Evolutionary conservation across 2,888 invertebrate species (phyloP).

Genomic region (Drosophila hamatofila): DNA sequence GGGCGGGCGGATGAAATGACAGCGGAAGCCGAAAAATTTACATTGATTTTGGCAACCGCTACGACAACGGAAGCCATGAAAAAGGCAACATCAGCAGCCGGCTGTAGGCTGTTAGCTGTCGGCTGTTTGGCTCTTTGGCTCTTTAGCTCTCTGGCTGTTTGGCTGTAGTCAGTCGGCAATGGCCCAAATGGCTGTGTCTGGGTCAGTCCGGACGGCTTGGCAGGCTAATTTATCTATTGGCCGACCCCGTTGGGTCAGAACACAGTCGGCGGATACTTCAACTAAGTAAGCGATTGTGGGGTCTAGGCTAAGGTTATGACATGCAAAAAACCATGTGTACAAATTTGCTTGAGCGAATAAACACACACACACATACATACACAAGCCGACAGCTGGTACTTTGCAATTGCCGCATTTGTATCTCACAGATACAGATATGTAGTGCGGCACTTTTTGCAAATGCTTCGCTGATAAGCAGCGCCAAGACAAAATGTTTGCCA

Average conservation of each 20-base stretch:
- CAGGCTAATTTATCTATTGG: constrained; percentile 74
- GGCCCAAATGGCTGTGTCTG: constrained; percentile 61
- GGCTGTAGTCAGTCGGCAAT: constrained; percentile 49
- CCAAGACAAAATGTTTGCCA: constrained; percentile 58
- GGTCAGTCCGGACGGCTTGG: constrained; percentile 56
- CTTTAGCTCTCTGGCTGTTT: neutral
- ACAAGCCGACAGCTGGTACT: constrained; percentile 20
- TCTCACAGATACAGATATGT: constrained; percentile 51
- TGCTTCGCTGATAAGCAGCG: constrained; percentile 58
- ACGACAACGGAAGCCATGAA: constrained; percentile 68
- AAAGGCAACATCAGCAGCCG: constrained; percentile 51
- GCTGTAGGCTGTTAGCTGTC: constrained; percentile 36
- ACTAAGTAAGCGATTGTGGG: constrained; percentile 45
- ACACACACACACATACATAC: neutral
- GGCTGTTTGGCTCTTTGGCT: constrained; percentile 7
- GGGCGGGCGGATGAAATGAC: constrained; percentile 40
- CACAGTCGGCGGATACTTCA: constrained; percentile 18
- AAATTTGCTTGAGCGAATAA: constrained; percentile 43
- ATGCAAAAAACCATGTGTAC: constrained; percentile 54
- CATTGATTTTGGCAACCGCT: constrained; percentile 78
- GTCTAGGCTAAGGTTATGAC: constrained; percentile 80
- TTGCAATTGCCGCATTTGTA: constrained; percentile 76
- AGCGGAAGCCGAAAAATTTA: constrained; percentile 73
- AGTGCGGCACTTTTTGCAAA: constrained; percentile 65
- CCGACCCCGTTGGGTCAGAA: constrained; percentile 55